Evolutionary conservation across 2,113 vertebrate genomes (phyloP).

Genomic region (Brachypodius melanocephalos): DNA sequence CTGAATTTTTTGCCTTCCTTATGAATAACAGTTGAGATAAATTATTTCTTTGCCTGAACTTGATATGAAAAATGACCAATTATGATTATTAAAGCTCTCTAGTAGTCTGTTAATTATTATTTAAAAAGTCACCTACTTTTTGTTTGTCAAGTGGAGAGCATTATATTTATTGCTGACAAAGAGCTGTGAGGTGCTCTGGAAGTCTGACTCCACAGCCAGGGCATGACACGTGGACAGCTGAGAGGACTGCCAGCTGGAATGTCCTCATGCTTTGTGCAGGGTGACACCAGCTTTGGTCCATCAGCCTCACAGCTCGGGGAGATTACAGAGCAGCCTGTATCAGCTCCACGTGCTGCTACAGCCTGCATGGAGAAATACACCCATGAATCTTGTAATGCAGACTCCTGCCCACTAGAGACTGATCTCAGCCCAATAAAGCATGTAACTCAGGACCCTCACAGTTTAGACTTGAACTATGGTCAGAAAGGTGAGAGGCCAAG

Average conservation of each 20-base stretch:
- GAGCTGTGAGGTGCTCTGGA: neutral
- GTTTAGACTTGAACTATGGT: slow-evolving; percentile 77
- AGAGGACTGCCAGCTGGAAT: neutral
- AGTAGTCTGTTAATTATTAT: slow-evolving; percentile 52
- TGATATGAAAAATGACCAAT: slow-evolving; percentile 41
- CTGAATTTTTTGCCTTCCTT: slow-evolving; percentile 43
- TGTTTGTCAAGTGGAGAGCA: neutral
- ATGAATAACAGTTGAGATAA: slow-evolving; percentile 48
- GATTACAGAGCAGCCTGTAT: neutral
- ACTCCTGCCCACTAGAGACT: slow-evolving; percentile 79
- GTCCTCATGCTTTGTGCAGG: neutral
- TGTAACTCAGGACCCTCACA: slow-evolving; percentile 33
- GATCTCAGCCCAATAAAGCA: slow-evolving; percentile 73
- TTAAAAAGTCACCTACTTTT: neutral
- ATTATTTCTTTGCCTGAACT: slow-evolving; percentile 41
- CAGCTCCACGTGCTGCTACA: neutral
- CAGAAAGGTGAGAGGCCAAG: slow-evolving; percentile 76
- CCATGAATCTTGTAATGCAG: slow-evolving; percentile 71
- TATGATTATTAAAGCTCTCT: slow-evolving; percentile 54
- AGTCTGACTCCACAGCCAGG: neutral
- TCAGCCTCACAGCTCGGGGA: neutral
- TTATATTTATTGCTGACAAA: neutral
- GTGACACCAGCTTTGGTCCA: neutral
- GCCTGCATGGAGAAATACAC: slow-evolving; percentile 2
- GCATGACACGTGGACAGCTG: neutral